Base-by-base conservation (phyloP, 2,113 vertebrate genomes). In the Antennarius striatus region DNA sequence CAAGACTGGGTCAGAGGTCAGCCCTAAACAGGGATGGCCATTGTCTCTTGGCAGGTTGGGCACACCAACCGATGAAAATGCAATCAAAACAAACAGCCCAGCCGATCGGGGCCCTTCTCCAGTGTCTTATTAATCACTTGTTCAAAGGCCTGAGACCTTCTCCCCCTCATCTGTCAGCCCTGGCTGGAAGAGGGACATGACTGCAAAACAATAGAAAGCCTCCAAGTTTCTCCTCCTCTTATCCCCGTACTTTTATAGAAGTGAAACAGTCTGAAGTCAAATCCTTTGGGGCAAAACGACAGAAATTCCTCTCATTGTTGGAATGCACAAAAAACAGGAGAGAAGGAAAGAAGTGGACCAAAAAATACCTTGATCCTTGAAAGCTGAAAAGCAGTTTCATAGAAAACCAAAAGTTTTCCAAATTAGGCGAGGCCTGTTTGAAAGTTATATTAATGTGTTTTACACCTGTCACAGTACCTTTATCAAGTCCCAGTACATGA, bases 41-140 rank as follows among this genome's bases (percentile, higher is more conserved):
- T 91, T 92, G 92, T 93, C 85, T 92, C 75, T 58, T 76, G 79
- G 85, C 91, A 93, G 91, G 84, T 91, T 87, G 90, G 91, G 90
- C 84, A 91, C 91, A 87, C 77, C 85, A 63, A 80, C 87, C 87
- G 82, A 93, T 92, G 90, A 93, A 91, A 91, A 93, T 88, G 87
- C 92, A 91, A 92, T 92, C 90, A 92, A 92, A 93, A 92, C 92
- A 93, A 92, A 93, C 92, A 93, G 90, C 67, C 71, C 79, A 51
- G 60, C 71, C 83, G 75, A 91, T 85, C 49, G 51, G 82, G 79
- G 74, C 70, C 76, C 90, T 89, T 89, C 91, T 91, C 89, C 86
- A 62, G 85, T 92, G 88, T 92, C 91, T 48, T 91, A 91, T 92
- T 90, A 91, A 91, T 93, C 91, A 92, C 80, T 76, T 81, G 84